Percentiles rank a stretch among this genome's conserved stretches.
Evolutionary conservation across 2,888 invertebrate genomes (phyloP).

Genomic region (Xanthorhoe designata): DNA sequence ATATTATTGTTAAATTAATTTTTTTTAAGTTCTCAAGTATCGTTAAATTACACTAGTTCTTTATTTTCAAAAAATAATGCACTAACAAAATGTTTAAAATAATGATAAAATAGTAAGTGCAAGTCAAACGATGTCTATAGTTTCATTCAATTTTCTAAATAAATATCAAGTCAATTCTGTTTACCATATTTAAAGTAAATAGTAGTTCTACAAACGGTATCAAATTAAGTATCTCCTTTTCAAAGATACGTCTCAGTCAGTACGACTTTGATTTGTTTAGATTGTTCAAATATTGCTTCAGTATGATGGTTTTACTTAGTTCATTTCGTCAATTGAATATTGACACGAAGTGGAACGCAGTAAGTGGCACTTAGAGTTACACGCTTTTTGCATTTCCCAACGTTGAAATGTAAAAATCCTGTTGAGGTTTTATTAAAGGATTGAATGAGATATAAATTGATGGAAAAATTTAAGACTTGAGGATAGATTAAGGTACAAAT

Average conservation of each 20-base stretch:
- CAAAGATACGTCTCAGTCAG: not conserved
- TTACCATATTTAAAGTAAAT: no score
- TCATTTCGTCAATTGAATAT: constrained; percentile 35
- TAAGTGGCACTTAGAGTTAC: constrained; percentile 38
- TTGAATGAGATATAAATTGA: constrained; percentile 10
- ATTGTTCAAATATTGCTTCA: constrained; percentile 6
- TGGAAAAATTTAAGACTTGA: not conserved
- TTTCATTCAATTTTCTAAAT: no score
- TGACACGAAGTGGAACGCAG: constrained; percentile 33
- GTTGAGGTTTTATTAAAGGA: constrained; percentile 14
- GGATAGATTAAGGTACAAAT: not conserved
- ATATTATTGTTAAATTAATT: no score
- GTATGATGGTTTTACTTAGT: constrained; percentile 28
- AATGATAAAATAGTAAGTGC: no score
- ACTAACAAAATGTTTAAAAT: no score
- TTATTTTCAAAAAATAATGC: no score
- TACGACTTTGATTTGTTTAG: not conserved
- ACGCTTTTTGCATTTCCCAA: constrained; percentile 38
- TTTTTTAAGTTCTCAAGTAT: no score
- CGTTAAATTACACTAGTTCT: no score
- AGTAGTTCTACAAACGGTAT: no score
- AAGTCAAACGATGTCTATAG: no score
- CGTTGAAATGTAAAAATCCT: constrained; percentile 22
- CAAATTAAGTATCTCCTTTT: not conserved
- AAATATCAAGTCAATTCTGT: no score